These are phyloP conservation scores for Salvelinus sp. DNA, from an alignment of 2,113 vertebrate species.

Conservation along the genomic window DNA sequence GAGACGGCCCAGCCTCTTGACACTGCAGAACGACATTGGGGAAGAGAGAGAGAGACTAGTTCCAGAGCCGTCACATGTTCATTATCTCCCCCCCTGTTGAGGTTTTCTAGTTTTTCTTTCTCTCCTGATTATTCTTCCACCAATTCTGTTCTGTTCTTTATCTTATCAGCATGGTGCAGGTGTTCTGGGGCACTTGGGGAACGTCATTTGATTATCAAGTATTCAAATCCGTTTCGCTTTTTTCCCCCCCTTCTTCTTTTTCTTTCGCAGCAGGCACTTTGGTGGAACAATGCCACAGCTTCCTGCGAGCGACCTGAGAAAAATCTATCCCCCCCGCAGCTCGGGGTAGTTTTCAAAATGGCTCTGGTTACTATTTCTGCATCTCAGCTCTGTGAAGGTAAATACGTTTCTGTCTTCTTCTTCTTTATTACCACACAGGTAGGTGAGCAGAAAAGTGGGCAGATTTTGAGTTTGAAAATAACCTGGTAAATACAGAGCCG, in stretches of 20 bases:
- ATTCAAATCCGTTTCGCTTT: constrained; percentile 55
- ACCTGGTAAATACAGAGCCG: constrained; percentile 3
- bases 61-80: constrained; percentile 53
- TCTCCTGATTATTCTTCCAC: constrained; percentile 40
- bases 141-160: constrained; percentile 54
- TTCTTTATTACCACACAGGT: constrained; percentile 14
- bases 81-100: constrained; percentile 34
- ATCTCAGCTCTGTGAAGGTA: constrained; percentile 20
- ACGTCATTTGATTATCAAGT: constrained; percentile 69
- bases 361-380: constrained; percentile 25
- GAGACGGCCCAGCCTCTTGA: not conserved
- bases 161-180: constrained; percentile 67
- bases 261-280: constrained; percentile 23
- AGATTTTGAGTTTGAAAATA: not conserved
- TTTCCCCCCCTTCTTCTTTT: not conserved
- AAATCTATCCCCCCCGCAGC: constrained; percentile 50
- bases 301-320: constrained; percentile 10
- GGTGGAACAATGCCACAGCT: constrained; percentile 51
- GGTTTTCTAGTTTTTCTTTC: constrained; percentile 48
- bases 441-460: constrained; percentile 13
- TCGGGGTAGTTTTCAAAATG: constrained; percentile 40
- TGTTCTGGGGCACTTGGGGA: constrained; percentile 52
- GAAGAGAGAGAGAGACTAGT: constrained; percentile 33
- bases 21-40: constrained; percentile 19
- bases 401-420: not conserved